Evolutionary conservation across 2,113 vertebrate genomes (phyloP), one percentile per base, ranked within the genome.

Genomic region (Lota lota): DNA sequence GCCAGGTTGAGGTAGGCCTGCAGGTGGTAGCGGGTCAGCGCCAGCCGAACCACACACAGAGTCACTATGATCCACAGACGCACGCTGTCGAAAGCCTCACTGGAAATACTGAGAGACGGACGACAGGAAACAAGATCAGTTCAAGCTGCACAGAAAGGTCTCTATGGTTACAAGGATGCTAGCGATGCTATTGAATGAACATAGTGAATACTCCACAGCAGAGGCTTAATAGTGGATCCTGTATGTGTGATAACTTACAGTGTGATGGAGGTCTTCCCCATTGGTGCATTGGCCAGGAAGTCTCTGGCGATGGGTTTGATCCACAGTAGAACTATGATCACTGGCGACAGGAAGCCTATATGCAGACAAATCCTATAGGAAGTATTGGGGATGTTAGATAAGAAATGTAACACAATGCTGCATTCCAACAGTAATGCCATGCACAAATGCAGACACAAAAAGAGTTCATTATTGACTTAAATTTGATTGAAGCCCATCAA

Each of bases 1-100:
- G 97, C 91, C 70, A 99, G 90, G 70, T 93, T 92, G 69, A 99
- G 93, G 87, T 99, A 99, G 0, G 97, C 97, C 90, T 99, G 97
- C 79, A 99, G 87, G 87, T 99, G 97, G 47, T 80, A 89, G 2
- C 94, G 93, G 0, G 92, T 93, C 70, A 96, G 69, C 0, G 77
- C 85, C 59, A 98, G 78, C 5, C 95, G 91, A 75, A 99, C 76
- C 15, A 88, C 74, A 50, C 96, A 96, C 60, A 95, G 79, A 0
- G 4, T 83, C 24, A 97, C 84, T 1, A 99, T 61, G 40, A 85
- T 79, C 95, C 97, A 98, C 66, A 99, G 93, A 4, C 97, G 95
- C 3, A 85, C 12, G 0, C 92, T 92, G 84, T 97, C 93, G 19
- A 94, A 99, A 0, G 85, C 57, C 0, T 88, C 79, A 61, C 95